Evolutionary conservation across 2,113 vertebrate species (phyloP).

Genomic region (Dipodomys spectabilis): DNA sequence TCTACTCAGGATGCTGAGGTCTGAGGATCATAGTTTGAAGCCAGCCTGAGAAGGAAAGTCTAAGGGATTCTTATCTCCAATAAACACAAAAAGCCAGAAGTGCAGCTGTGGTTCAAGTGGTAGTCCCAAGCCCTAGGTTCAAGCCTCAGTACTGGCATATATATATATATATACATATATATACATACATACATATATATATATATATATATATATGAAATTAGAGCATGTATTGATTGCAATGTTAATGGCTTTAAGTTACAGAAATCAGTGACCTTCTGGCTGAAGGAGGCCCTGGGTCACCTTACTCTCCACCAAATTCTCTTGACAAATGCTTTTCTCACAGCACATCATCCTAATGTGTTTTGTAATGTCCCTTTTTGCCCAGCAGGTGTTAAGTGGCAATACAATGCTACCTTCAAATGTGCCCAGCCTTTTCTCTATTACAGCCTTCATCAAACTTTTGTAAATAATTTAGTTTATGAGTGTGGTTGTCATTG

Average conservation of each 20-base stretch:
- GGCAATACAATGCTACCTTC: no score
- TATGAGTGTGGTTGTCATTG: neutral
- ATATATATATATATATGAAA: neutral
- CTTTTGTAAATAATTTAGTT: neutral
- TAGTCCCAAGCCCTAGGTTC: no score
- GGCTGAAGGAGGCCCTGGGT: neutral
- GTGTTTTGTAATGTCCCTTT: neutral
- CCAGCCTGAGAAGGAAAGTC: no score
- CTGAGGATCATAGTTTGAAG: no score
- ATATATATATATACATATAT: no score
- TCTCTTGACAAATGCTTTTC: neutral
- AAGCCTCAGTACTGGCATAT: no score
- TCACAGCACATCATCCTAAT: rapidly evolving
- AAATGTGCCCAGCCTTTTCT: neutral
- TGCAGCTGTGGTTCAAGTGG: no score
- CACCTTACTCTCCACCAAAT: neutral
- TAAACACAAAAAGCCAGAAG: no score
- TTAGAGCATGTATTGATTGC: neutral
- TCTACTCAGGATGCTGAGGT: no score
- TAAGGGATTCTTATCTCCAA: no score
- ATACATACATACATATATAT: no score
- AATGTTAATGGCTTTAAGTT: neutral
- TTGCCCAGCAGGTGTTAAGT: neutral
- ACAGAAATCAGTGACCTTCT: neutral
- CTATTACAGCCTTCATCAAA: neutral